Evolutionary conservation across 2,888 invertebrate genomes (phyloP), one percentile per base, ranked within the genome.

Genomic region (Hypolimnas misippus): DNA sequence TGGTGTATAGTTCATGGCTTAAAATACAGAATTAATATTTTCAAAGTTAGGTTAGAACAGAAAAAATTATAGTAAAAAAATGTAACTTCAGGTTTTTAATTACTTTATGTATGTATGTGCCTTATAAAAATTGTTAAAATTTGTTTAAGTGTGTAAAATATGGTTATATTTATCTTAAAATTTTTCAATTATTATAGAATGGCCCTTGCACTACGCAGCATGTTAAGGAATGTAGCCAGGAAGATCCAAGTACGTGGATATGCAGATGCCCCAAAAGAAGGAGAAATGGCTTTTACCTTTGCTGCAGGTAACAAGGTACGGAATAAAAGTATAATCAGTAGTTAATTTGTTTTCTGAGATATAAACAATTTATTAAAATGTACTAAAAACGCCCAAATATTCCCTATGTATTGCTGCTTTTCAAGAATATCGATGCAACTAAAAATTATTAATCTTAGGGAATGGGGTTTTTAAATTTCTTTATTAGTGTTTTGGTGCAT

Each of bases 201-300:
- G 94, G 92, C 94, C 67, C 77, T 93, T 74, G 89, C 91, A 73
- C 85, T 93, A 74, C 93, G 93, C 65, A 81, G 82, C 73, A 82
- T 86, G 67, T 77, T 93, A 71, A 89, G 93, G 73, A 80, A 83
- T 71, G 80, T 81, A 65, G 79, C 81, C 57, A 87, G 89, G 73
- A 80, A 91, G 77, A 73, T 93, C 57, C 93, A 93, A 78, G 83
- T 92, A 57, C 93, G 96, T 71, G 93, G 93, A 60, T 97, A 95
- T 83, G 96, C 97, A 44, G 96, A 95, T 68, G 82, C 81, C 50
- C 73, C 84, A 38, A 87, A 83, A 74, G 89, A 84, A 25, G 90
- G 85, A 70, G 95, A 97, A 85, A 97, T 98, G 97, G 95, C 95
- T 70, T 96, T 98, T 73, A 98, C 97, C 56, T 96, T 98, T 84